A percentile compares a stretch with the other conserved stretches of the same genome.
phyloP scores from a whole-genome alignment of 30 jellyfish, hydroid and myxozoan species.

The Rhopilema esculentum region DNA sequence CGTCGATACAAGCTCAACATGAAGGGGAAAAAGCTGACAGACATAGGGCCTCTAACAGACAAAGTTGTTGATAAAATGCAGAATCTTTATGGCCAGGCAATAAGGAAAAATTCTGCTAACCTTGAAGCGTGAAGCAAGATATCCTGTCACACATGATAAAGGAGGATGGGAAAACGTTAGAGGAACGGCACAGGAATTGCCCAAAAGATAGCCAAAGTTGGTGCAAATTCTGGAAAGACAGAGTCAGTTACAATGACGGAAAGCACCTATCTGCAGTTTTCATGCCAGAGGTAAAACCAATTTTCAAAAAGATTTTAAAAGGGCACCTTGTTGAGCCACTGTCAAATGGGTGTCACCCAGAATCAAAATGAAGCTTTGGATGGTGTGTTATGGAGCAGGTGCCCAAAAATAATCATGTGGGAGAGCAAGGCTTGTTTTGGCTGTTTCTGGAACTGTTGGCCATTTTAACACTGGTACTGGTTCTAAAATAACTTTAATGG shows the following conservation, averaged over 20 bases:
- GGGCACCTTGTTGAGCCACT: conserved; percentile 17
- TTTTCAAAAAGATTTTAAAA: conserved; percentile 13
- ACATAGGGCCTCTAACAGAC: conserved; percentile 50
- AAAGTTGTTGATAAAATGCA: conserved; percentile 53
- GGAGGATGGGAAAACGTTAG: conserved; percentile 20
- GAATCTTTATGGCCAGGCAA: conserved; percentile 53
- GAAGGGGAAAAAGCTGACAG: conserved; percentile 24
- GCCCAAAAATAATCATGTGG: conserved; percentile 35
- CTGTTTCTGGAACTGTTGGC: conserved; percentile 27
- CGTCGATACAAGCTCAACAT: conserved; percentile 17
- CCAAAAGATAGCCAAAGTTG: conserved; percentile 40
- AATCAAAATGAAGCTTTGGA: conserved; percentile 46
- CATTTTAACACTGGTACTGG: conserved; percentile 47
- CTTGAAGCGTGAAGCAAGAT: conserved; percentile 15
- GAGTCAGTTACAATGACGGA: conserved; percentile 33
- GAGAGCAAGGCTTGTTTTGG: not conserved
- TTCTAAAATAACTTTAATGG: not conserved
- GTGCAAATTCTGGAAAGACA: conserved; percentile 56
- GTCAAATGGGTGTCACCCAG: conserved; percentile 50
- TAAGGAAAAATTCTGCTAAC: conserved; percentile 31
- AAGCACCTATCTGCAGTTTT: conserved; percentile 29
- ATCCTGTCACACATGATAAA: conserved; percentile 30
- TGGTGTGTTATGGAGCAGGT: conserved; percentile 48
- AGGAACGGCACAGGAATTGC: conserved; percentile 45
- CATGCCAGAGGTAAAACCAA: conserved; percentile 33